Base-by-base conservation (phyloP, 2,113 vertebrate species). In the Capreolus pygargus region DNA sequence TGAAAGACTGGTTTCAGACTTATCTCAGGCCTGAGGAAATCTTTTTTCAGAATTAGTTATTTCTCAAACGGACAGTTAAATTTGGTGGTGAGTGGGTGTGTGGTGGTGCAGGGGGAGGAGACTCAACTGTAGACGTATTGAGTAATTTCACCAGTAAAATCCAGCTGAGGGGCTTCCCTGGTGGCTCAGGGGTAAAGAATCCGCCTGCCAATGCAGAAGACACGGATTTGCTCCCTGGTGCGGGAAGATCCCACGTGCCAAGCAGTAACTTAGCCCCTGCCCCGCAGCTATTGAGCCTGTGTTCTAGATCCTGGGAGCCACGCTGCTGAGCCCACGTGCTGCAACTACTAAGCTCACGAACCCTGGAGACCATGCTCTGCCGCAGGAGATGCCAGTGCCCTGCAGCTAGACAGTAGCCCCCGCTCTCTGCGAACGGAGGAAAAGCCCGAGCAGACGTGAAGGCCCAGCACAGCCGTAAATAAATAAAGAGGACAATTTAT, bases 61-160 rank as follows among this genome's bases (percentile, higher is more conserved):
- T 94, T 95, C 43, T 33, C 78, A 84, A 94, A 92, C 33, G 54
- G 30, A 83, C 7, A 74, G 52, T 91, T 97, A 86, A 39, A 92
- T 57, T 27, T 82, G 39, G 45, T 82, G 39, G 78, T 28, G 76
- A 28, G 21, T 11, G 45, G 6, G 16, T 19, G 16, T 70, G n/a
- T 21, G n/a, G 33, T n/a, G 2, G 23, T 16, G 12, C 0, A 1
- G 2, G 0, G 36, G 47, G 4, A 8, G 55, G n/a, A 33, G 27
- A 47, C 21, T 79, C n/a, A 67, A 36, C 21, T 60, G 11, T n/a
- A 52, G 39, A 82, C 47, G 36, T 78, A 17, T 7, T 47, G 57
- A 67, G 4, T 91, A 61, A 47, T 86, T 88, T 78, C 15, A 64
- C 54, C 55, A 54, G 70, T 67, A 82, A 89, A 57, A 74, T 89